Conservation (phyloP, 2,888 invertebrate species). For the Lasiommata megera region DNA sequence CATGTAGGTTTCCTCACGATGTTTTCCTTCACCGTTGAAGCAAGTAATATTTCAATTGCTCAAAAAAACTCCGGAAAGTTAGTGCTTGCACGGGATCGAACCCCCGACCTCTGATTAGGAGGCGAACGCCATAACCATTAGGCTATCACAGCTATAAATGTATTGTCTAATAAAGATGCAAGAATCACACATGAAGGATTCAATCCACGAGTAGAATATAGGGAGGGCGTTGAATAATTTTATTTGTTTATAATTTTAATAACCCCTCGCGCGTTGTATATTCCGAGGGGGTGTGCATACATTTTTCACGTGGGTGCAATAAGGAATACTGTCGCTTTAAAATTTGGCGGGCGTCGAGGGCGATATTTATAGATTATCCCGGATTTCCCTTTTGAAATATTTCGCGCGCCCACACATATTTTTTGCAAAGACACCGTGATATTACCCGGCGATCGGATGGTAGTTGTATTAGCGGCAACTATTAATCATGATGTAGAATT, state of each 20-base stretch:
- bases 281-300: conserved; percentile 63
- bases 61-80: too few relatives aligned
- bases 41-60: too few relatives aligned
- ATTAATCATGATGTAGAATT: conserved; percentile 4
- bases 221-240: conserved; percentile 70
- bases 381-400: conserved; percentile 70
- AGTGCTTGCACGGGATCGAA: too few relatives aligned
- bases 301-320: conserved; percentile 70
- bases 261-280: conserved; percentile 61
- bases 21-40: too few relatives aligned
- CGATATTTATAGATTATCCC: conserved; percentile 76
- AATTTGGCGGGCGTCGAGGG: conserved; percentile 63
- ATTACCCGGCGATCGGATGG: conserved; percentile 27
- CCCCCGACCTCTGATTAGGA: too few relatives aligned
- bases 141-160: too few relatives aligned
- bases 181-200: conserved; percentile 53
- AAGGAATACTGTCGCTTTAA: conserved; percentile 76
- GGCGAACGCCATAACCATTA: too few relatives aligned
- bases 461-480: conserved; percentile 24
- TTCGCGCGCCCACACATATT: conserved; percentile 57
- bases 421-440: conserved; percentile 34
- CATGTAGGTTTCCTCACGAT: too few relatives aligned
- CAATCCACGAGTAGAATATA: conserved; percentile 51
- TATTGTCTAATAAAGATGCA: conserved; percentile 16
- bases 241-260: conserved; percentile 81